These are phyloP conservation scores for Rhyzopertha dominica DNA, from an alignment of 1,140 invertebrate genomes.

Conservation along the genomic window DNA sequence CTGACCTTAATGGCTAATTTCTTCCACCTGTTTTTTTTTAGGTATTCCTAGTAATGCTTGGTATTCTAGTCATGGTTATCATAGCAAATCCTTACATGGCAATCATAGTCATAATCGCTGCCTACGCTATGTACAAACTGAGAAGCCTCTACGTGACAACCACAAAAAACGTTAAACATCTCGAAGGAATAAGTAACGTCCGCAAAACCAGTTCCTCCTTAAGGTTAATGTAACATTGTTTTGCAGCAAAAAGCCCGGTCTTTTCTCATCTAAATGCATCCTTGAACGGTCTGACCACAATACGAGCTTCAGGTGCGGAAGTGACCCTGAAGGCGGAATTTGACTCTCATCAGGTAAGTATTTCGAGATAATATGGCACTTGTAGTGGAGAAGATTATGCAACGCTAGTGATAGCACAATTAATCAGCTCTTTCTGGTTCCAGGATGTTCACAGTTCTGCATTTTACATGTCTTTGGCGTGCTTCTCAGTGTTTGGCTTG, in stretches of 20 bases:
- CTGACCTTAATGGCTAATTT: too few relatives aligned
- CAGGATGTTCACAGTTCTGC: slow-evolving; percentile 29
- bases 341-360: slow-evolving; percentile 47
- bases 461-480: slow-evolving; percentile 64
- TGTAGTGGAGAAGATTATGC: background rate
- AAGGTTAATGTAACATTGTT: slow-evolving; percentile 2
- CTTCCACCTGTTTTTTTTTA: too few relatives aligned
- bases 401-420: too few relatives aligned
- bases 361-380: slow-evolving; percentile 50
- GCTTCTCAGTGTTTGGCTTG: slow-evolving; percentile 72
- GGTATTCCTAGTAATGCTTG: slow-evolving; percentile 51
- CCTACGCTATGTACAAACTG: slow-evolving; percentile 48
- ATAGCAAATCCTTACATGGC: slow-evolving; percentile 68
- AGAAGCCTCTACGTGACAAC: slow-evolving; percentile 56
- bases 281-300: slow-evolving; percentile 82
- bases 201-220: background rate
- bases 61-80: slow-evolving; percentile 60
- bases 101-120: slow-evolving; percentile 52
- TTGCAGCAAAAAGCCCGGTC: slow-evolving; percentile 69
- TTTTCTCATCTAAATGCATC: slow-evolving; percentile 86
- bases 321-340: slow-evolving; percentile 50
- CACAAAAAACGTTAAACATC: slow-evolving; percentile 52
- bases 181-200: slow-evolving; percentile 47
- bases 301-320: slow-evolving; percentile 78
- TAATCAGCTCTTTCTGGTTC: too few relatives aligned